Evolutionary conservation across 2,888 invertebrate species (phyloP).

Genomic region (Unio pictorum): DNA sequence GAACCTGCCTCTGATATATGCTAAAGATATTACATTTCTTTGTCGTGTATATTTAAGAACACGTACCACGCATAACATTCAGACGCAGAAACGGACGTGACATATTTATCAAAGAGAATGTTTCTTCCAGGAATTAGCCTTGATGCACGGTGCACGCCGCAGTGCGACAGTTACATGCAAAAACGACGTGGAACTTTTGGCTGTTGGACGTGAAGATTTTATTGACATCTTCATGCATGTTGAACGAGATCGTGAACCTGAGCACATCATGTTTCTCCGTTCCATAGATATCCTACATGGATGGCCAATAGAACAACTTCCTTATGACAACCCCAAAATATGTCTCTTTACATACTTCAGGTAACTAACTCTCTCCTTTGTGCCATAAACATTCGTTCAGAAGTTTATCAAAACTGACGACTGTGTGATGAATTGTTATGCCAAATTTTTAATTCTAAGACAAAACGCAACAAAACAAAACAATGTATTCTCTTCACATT

Average conservation of each 20-base stretch:
- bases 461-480: no score
- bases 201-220: conserved; percentile 78
- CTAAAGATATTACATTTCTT: no score
- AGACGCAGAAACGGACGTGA: no score
- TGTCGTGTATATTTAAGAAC: no score
- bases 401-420: no score
- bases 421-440: no score
- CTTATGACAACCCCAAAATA: conserved; percentile 64
- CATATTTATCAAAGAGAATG: background rate
- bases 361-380: conserved; percentile 29
- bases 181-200: conserved; percentile 76
- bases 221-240: conserved; percentile 73
- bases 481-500: no score
- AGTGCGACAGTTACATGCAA: conserved; percentile 69
- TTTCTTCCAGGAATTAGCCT: conserved; percentile 63
- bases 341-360: conserved; percentile 69
- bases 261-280: conserved; percentile 66
- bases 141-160: conserved; percentile 66
- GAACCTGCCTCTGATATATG: no score
- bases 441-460: no score
- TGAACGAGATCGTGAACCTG: conserved; percentile 64
- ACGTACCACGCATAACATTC: no score
- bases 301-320: conserved; percentile 66
- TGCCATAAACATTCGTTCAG: no score
- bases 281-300: conserved; percentile 54